Base-by-base conservation (phyloP, 2,113 vertebrate species). In the Gambusia holbrooki region DNA sequence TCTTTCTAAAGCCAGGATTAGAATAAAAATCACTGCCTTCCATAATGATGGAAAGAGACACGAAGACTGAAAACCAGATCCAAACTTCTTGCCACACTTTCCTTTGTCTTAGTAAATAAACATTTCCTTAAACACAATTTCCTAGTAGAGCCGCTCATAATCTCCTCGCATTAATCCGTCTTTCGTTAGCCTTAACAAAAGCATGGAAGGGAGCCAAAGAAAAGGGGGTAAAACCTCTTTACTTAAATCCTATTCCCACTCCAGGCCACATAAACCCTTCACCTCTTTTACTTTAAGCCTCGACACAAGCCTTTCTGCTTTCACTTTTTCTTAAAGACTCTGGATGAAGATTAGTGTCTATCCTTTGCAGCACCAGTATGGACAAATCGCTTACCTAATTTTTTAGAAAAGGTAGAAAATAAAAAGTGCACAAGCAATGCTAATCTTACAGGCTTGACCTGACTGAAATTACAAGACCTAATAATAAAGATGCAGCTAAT, bases 191-290 rank as follows among this genome's bases (percentile, higher is more conserved):
- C 86, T 80, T 89, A 89, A 92, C 92, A 93, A 93, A 94, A 78
- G 77, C 93, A 75, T 76, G 67, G 80, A 93, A 90, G 88, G 88
- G 88, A 90, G 82, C 60, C 10, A 48, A 81, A 84, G 74, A 77
- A 90, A 71, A 92, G 89, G 40, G 81, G 84, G 75, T 89, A 90
- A 90, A 90, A 91, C 88, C 88, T 93, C 93, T 93, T 94, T 91
- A 90, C 84, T 83, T 87, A 93, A 94, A 94, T 94, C 94, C 93
- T 92, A 94, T 94, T 95, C 82, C 86, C 82, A 76, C 80, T 84
- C 83, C 77, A 76, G 64, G 69, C 76, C 82, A 82, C 58, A 81
- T 83, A 89, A 90, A 80, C 79, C 83, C 72, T 83, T 71, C 66
- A 48, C 79, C 77, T 86, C 85, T 70, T 73, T 74, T 61, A 5